These are phyloP conservation scores for Aporophyla lueneburgensis DNA, from an alignment of 2,888 invertebrate species.

Conservation along the genomic window DNA sequence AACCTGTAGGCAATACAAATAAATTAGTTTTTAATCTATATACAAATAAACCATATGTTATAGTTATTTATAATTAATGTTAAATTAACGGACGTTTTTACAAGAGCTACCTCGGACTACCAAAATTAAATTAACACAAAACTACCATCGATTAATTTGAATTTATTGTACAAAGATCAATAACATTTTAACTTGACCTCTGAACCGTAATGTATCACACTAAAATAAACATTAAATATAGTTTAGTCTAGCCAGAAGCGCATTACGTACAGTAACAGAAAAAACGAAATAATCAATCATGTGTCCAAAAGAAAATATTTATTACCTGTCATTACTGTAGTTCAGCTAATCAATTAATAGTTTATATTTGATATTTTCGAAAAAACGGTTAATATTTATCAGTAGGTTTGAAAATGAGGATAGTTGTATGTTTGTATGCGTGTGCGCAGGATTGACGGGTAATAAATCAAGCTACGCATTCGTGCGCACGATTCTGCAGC, in stretches of 20 bases:
- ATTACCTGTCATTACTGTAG: constrained; percentile 83
- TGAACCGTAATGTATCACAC: constrained; percentile 49
- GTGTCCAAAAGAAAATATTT: constrained; percentile 77
- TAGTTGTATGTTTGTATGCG: constrained; percentile 55
- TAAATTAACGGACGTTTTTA: not conserved
- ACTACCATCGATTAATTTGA: constrained; percentile 45
- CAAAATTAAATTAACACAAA: constrained; percentile 46
- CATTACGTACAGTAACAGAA: constrained; percentile 52
- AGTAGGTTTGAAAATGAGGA: constrained; percentile 69
- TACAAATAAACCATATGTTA: too few relatives aligned
- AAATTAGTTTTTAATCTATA: not conserved
- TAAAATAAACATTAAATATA: constrained; percentile 58
- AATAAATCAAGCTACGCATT: constrained; percentile 84
- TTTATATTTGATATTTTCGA: constrained; percentile 69
- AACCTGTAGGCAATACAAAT: not conserved
- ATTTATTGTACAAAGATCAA: constrained; percentile 52
- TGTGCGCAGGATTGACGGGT: constrained; percentile 65
- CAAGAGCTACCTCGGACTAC: not conserved
- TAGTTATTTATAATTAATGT: not conserved
- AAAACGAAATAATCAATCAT: constrained; percentile 74
- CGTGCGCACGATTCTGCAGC: constrained; percentile 86
- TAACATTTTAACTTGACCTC: constrained; percentile 45
- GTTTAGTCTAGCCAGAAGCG: constrained; percentile 63
- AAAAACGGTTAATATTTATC: constrained; percentile 70
- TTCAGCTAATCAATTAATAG: constrained; percentile 82